Evolutionary conservation across 2,113 vertebrate species (phyloP), one percentile per base, ranked within the genome.

Genomic region (Apodemus sylvaticus): DNA sequence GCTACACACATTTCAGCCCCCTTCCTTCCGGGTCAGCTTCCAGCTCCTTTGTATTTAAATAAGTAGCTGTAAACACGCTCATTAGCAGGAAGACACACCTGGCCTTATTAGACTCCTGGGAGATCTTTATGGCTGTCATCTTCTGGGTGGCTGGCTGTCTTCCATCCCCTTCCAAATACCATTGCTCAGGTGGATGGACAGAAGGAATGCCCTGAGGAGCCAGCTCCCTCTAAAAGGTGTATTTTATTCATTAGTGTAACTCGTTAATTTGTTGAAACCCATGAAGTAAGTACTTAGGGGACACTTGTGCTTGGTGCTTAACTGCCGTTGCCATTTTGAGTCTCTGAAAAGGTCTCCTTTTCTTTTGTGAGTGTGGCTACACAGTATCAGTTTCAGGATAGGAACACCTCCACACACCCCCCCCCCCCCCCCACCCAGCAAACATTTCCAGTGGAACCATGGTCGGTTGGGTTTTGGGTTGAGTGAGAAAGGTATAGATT

Each of bases 211-310:
- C 45, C 16, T 0, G 1, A 66, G 62, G n/a, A 92, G 53, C 55
- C 29, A 36, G 82, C 90, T 78, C 8, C 78, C 48, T 51, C 13
- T 62, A 86, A 48, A 91, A 92, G 19, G 68, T 53, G 34, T 83
- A 81, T 91, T 94, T 94, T 94, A 90, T 60, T 97, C 29, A 90
- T 94, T 85, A 79, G 60, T 34, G 31, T 36, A 68, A 64, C 51
- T 68, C 7, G 22, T 29, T 94, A 76, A 79, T 76, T 92, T 93
- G 64, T 92, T 34, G 58, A 92, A 10, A 78, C 3, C 68, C 55
- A 7, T 73, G 19, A 55, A 73, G 60, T 55, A 68, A 89, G 1
- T 42, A 42, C 16, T 58, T 10, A 45, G 55, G 29, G 22, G 58
- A 71, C 42, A 76, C 60, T 77, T 93, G 73, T 10, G 3, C 87